Conservation (phyloP, 2,113 vertebrate genomes). For the Corynorhinus townsendii region DNA sequence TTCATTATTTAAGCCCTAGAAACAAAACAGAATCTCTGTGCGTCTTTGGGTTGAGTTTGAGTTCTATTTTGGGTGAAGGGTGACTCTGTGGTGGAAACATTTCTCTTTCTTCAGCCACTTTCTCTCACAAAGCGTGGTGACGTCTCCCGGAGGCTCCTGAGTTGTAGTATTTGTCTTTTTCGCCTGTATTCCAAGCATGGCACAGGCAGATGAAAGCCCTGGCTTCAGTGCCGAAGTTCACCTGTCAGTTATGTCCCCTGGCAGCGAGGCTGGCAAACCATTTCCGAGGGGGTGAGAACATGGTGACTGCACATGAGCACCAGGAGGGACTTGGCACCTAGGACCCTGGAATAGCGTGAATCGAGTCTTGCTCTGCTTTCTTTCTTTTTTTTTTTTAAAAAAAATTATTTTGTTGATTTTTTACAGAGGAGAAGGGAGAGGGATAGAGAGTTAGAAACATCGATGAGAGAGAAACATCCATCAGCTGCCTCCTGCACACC, state of each 20-base stretch:
- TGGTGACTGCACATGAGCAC: neutral
- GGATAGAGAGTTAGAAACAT: no score
- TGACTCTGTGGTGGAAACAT: neutral
- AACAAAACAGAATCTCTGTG: neutral
- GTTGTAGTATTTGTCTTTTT: neutral
- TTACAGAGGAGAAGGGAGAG: no score
- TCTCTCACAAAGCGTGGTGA: slow-evolving; percentile 32
- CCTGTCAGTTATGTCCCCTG: slow-evolving; percentile 23
- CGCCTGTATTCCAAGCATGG: slow-evolving; percentile 23
- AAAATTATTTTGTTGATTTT: no score
- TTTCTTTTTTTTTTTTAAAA: neutral
- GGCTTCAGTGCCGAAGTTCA: neutral
- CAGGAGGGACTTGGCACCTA: neutral
- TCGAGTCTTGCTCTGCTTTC: neutral
- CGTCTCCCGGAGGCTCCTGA: neutral
- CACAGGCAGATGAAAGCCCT: slow-evolving; percentile 42
- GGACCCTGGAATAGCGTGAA: accelerated
- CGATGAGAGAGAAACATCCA: no score
- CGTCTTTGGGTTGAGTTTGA: slow-evolving; percentile 17
- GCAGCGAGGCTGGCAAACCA: neutral
- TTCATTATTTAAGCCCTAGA: neutral
- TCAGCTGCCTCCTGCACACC: no score
- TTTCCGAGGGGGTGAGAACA: neutral
- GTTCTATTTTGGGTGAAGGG: neutral
- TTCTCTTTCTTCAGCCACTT: slow-evolving; percentile 36